These are phyloP conservation scores for Platorchestia sp. DNA, from an alignment of 1,140 invertebrate species.

Conservation along the genomic window DNA sequence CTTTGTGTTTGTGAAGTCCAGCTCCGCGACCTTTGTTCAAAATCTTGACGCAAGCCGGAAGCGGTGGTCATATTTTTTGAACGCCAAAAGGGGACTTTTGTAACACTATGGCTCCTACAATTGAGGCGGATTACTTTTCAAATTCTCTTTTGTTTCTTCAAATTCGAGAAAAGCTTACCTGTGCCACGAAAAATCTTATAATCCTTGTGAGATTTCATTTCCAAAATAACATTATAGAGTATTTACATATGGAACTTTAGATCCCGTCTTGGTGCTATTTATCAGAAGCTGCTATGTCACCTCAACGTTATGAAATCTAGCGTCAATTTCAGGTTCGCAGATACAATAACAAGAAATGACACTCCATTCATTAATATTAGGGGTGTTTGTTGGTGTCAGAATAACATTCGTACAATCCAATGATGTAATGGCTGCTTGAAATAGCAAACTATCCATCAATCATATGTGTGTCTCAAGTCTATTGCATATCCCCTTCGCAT, in stretches of 20 bases:
- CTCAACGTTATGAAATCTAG: background rate
- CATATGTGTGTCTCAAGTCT: too few species aligned
- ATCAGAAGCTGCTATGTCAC: background rate
- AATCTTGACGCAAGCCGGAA: background rate
- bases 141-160: background rate
- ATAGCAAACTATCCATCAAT: too few species aligned
- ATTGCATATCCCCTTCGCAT: too few species aligned
- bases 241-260: background rate
- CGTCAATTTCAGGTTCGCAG: background rate
- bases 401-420: too few species aligned
- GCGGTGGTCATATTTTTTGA: background rate
- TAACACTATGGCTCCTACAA: background rate
- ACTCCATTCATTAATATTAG: too few species aligned
- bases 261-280: background rate
- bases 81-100: background rate
- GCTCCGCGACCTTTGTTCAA: background rate
- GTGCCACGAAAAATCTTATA: background rate
- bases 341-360: too few species aligned
- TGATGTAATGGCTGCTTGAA: too few species aligned
- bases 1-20: background rate
- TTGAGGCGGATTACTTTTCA: background rate
- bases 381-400: too few species aligned
- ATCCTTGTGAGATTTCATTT: background rate
- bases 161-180: background rate
- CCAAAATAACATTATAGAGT: background rate